Evolutionary conservation across 2,797 vertebrate genomes (phyloP).

Genomic region (Sebastolobus altivelis): DNA sequence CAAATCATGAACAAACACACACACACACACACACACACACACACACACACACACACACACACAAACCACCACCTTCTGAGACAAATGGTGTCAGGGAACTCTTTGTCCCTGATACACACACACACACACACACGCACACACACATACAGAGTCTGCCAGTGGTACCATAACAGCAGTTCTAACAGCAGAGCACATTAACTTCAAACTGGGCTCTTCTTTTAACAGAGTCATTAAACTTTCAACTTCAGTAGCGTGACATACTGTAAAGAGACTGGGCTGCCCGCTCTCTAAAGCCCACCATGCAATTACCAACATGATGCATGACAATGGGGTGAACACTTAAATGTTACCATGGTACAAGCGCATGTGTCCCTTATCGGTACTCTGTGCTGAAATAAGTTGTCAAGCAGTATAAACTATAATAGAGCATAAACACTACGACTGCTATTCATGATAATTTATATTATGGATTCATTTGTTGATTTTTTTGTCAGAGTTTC

Average conservation of each 20-base stretch:
- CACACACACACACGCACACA: constrained; percentile 12
- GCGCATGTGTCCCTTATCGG: constrained; percentile 4
- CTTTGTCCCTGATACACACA: constrained; percentile 27
- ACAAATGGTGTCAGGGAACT: constrained; percentile 57
- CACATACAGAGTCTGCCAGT: background rate
- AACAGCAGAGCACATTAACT: constrained; percentile 70
- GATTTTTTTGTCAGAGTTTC: background rate
- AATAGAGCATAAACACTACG: background rate
- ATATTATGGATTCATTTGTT: background rate
- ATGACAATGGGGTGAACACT: constrained; percentile 18
- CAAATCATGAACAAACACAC: constrained; percentile 23
- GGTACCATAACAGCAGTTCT: constrained; percentile 42
- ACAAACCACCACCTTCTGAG: constrained; percentile 10
- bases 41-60: constrained; percentile 17
- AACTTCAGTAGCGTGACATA: constrained; percentile 55
- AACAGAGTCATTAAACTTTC: constrained; percentile 73
- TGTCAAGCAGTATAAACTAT: background rate
- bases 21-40: constrained; percentile 2
- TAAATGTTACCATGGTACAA: background rate
- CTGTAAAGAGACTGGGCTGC: constrained; percentile 48
- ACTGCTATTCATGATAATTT: background rate
- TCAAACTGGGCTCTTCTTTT: constrained; percentile 64
- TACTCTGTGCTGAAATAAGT: background rate
- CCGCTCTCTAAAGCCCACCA: constrained; percentile 28
- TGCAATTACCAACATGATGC: constrained; percentile 39